Conservation (phyloP, 2,113 vertebrate species). For the Spilogale gracilis region DNA sequence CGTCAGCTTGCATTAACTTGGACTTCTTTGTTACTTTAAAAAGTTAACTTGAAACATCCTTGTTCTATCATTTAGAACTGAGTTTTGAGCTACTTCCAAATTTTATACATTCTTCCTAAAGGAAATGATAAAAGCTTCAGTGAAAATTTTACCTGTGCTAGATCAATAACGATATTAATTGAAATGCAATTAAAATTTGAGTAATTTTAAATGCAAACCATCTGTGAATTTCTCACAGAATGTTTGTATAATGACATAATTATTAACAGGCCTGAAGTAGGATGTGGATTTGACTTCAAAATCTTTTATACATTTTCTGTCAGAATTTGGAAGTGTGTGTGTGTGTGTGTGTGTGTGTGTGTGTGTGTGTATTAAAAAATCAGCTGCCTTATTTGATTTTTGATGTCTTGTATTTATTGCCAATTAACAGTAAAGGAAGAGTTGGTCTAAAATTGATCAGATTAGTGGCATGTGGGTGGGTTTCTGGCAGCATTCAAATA, state of each 20-base stretch:
- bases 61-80: neutral
- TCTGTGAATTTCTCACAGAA: conserved; percentile 23
- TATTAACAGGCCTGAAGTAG: conserved; percentile 23
- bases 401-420: conserved; percentile 64
- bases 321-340: neutral
- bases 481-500: conserved; percentile 64
- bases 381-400: conserved; percentile 36
- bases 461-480: conserved; percentile 59
- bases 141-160: conserved; percentile 3
- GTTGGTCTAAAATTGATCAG: conserved; percentile 53
- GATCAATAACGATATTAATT: neutral
- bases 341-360: neutral
- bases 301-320: conserved; percentile 38
- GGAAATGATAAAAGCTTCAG: conserved; percentile 10
- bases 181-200: conserved; percentile 40
- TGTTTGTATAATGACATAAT: conserved; percentile 43
- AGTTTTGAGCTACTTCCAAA: conserved; percentile 27
- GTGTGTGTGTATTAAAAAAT: neutral
- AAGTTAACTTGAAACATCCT: conserved; percentile 21
- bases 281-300: conserved; percentile 52
- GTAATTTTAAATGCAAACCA: conserved; percentile 42
- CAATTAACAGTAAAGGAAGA: conserved; percentile 59
- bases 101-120: conserved; percentile 44
- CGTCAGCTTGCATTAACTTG: neutral
- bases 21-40: conserved; percentile 4